Conservation (phyloP, 1,140 invertebrate species). For the Hermatobates lingyangjiaoensis region DNA sequence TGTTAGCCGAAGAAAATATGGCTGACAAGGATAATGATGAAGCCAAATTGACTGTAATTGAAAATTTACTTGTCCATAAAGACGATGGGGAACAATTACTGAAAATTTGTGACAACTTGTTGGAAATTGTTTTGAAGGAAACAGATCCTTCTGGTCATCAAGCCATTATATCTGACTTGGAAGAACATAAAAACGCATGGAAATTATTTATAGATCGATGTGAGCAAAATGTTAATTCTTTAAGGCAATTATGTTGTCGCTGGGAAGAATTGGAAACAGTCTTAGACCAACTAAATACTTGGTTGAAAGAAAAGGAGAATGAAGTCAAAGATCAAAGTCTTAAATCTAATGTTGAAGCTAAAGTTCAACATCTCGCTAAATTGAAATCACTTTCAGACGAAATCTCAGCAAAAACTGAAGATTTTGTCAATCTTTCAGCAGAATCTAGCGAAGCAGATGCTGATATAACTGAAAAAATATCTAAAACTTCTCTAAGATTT, state of each 20-base stretch:
- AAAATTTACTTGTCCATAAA: constrained; percentile 52
- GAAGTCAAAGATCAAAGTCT: constrained; percentile 76
- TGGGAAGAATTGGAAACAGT: constrained; percentile 62
- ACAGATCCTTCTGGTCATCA: constrained; percentile 62
- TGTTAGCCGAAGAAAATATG: constrained; percentile 45
- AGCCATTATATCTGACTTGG: constrained; percentile 48
- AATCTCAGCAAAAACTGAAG: constrained; percentile 44
- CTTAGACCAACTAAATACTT: constrained; percentile 53
- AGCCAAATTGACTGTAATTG: constrained; percentile 46
- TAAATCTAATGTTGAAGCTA: constrained; percentile 65
- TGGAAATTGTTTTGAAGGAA: constrained; percentile 52
- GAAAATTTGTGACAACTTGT: constrained; percentile 43
- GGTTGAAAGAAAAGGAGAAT: constrained; percentile 67
- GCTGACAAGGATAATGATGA: constrained; percentile 56
- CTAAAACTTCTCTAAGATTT: constrained; percentile 62
- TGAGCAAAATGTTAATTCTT: constrained; percentile 39
- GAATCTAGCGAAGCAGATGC: constrained; percentile 55
- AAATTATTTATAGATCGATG: constrained; percentile 53
- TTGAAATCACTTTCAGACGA: constrained; percentile 53
- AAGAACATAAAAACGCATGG: constrained; percentile 57
- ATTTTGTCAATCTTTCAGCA: constrained; percentile 51
- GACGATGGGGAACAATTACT: constrained; percentile 52
- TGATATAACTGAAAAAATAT: constrained; percentile 51
- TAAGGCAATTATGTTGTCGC: constrained; percentile 47
- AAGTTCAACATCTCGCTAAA: constrained; percentile 59